Conservation (phyloP, 2,888 invertebrate species). For the Eupithecia tripunctaria region DNA sequence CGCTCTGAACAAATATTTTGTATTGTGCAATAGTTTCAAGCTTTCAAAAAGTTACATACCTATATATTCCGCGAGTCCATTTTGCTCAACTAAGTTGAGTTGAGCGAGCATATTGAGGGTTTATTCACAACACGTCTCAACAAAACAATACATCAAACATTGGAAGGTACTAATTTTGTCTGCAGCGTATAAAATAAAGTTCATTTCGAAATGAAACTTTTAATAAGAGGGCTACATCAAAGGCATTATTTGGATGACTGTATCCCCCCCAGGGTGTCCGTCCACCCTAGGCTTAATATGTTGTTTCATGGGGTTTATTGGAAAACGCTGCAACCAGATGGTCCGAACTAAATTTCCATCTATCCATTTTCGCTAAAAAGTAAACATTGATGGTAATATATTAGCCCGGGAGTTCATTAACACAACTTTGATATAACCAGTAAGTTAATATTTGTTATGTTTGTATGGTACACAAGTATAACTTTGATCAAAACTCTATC, state of each 20-base stretch:
- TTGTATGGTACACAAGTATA: background rate
- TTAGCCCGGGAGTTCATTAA: background rate
- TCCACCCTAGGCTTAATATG: background rate
- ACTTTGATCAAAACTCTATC: background rate
- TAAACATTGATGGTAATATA: no score
- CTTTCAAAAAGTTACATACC: no score
- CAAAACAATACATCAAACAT: no score
- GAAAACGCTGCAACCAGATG: background rate
- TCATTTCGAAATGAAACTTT: background rate
- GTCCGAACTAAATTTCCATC: background rate
- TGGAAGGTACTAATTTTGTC: background rate
- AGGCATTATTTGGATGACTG: background rate
- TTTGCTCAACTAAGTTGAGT: no score
- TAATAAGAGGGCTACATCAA: background rate
- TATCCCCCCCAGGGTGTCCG: background rate
- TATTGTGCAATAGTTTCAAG: no score
- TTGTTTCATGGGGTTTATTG: background rate
- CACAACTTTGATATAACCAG: background rate
- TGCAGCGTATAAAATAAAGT: background rate
- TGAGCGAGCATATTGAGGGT: no score
- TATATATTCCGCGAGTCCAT: no score
- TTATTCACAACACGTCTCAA: no score
- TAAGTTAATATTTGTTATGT: background rate
- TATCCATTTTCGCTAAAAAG: background rate
- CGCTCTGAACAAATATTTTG: no score